Evolutionary conservation across 1,140 invertebrate genomes (phyloP), one percentile per base, ranked within the genome.

Genomic region (Coptotermes formosanus): DNA sequence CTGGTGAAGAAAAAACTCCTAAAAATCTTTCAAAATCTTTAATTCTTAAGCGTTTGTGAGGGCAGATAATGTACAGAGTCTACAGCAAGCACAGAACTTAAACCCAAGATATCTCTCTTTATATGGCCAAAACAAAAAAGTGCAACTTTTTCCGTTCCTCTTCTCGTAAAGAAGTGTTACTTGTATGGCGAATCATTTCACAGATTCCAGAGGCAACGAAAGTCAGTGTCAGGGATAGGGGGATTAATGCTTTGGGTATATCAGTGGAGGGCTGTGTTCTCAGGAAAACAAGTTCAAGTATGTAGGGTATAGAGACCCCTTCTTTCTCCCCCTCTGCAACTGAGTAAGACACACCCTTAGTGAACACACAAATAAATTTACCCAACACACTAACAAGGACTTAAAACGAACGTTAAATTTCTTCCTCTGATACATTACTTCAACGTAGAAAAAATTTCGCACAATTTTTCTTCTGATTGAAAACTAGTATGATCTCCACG

Each of bases 321-420:
- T 64, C 64, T 11, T 75, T 25, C n/a, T 14, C 25, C n/a, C 64
- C 3, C n/a, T 7, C 64, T 30, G 64, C n/a, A 75, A 75, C n/a
- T 38, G 2, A 38, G 38, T 2, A 75, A 16, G n/a, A 25, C 8
- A 75, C 64, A 75, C 1, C 52, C 52, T 16, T 55, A 16, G 14
- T 21, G 16, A 55, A 21, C n/a, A 75, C 64, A 75, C 3, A 75
- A 64, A 21, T 75, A 30, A 75, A 75, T 75, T 75, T 30, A 8
- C n/a, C 64, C n/a, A 2, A 25, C 64, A n/a, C 64, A 9, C 64
- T 11, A 75, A 75, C 64, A 75, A n/a, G 64, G 14, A 75, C 64
- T n/a, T 75, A 75, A 75, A 75, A 75, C n/a, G 64, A 75, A 75
- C 64, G 64, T 75, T 75, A 75, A 75, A 75, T 75, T 75, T 75